Evolutionary conservation across 2,113 vertebrate species (phyloP), one percentile per base, ranked within the genome.

Genomic region (Apodemus sylvaticus): DNA sequence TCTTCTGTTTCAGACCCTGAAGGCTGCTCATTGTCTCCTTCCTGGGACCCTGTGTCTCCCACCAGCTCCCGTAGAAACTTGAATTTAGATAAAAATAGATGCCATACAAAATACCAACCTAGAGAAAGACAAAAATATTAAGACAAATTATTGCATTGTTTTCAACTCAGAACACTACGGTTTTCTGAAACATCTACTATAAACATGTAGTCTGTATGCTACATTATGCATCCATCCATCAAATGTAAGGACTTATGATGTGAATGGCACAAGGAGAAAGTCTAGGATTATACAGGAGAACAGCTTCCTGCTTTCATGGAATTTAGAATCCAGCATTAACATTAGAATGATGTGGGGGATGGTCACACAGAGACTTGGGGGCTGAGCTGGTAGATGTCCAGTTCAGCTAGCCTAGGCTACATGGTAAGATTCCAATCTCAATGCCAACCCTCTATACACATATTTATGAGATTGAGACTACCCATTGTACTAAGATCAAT

Each of bases 51-150:
- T 0, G 99, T 99, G 66, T 99, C 99, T 24, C 99, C 99, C 58
- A 99, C 98, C 22, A 99, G 98, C 97, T 99, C 99, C 48, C 99
- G 99, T 94, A 99, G 98, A 98, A 99, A 99, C 98, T 99, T 99
- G 98, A 99, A 99, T 98, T 99, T 99, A 58, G 99, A 99, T 96
- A 99, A 96, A 98, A 99, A 99, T 91, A 99, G 99, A 91, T 99
- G 99, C 99, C 99, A 99, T 92, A 99, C 99, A 95, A 99, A 99
- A 94, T 99, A 99, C 99, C 99, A 99, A 96, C 99, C 99, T 99
- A 98, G 26, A 97, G 78, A 96, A 62, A 97, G 53, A 98, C 12
- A 96, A 95, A 97, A 85, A 90, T 71, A 86, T 79, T 45, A 89
- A 78, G 55, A 91, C 70, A 76, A 78, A 58, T 97, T 81, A 95